Evolutionary conservation across 2,113 vertebrate species (phyloP), one percentile per base, ranked within the genome.

Genomic region (Charina bottae): DNA sequence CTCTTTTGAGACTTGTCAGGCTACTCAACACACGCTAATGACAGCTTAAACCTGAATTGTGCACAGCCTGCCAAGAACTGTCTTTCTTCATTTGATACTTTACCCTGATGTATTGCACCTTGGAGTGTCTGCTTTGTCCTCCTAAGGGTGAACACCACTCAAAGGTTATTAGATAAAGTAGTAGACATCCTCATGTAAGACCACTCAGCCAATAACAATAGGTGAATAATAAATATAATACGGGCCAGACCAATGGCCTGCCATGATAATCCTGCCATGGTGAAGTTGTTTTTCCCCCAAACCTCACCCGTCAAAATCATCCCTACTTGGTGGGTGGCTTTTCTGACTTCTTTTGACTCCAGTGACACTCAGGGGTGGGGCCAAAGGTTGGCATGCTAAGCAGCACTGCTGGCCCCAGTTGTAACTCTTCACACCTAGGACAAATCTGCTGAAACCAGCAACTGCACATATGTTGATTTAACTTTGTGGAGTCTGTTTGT

Each of bases 51-150:
- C 26, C 92, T 88, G 42, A 55, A 37, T 64, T 93, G 72, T 91
- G 72, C n/a, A 83, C 54, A 94, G 93, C 49, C 93, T 90, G 94
- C 92, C 95, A 94, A 93, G 95, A 96, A 93, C 93, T 91, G 96
- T 93, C 94, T 90, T 89, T 94, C 88, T 95, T 95, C 95, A 96
- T 97, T 96, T 95, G 94, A 90, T 93, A 96, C 4, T 37, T 89
- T 96, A 95, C 86, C 90, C 92, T 96, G 96, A 96, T 0, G 2
- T 83, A 92, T 0, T 92, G 85, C 95, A 96, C 91, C 91, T 95
- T 95, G 93, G 93, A 93, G 92, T 93, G 95, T 95, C 93, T 93
- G 49, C 96, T 95, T 96, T 91, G 91, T 53, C 96, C 94, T 94
- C 94, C 78, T 90, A 92, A 96, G 83, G 94, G 91, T 92, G 87